Conservation (phyloP, 2,888 invertebrate species). For the Philaethria dido region DNA sequence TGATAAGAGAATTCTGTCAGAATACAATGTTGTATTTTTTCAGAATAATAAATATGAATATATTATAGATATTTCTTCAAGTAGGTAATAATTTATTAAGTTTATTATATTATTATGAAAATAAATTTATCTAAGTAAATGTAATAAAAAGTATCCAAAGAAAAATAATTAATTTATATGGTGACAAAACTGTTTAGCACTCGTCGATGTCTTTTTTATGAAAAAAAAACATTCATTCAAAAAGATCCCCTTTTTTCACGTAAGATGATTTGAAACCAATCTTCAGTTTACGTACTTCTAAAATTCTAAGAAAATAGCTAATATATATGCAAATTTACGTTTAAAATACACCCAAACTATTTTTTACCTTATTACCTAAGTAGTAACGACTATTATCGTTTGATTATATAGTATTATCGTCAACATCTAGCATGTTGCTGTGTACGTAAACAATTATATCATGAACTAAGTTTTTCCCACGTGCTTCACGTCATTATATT, state of each 20-base stretch:
- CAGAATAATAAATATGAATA: too few species aligned
- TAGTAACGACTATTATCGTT: conserved; percentile 24
- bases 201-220: conserved; percentile 47
- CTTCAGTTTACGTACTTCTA: conserved; percentile 35
- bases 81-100: too few species aligned
- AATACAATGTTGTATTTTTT: too few species aligned
- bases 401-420: conserved; percentile 8
- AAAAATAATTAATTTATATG: not conserved
- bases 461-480: conserved; percentile 53
- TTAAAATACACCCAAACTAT: conserved; percentile 5
- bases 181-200: not conserved
- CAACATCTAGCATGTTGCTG: conserved; percentile 32
- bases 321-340: conserved; percentile 10
- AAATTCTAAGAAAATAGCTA: conserved; percentile 37
- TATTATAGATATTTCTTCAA: too few species aligned
- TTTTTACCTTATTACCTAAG: not conserved
- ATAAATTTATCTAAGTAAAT: too few species aligned
- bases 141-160: too few species aligned
- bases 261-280: conserved; percentile 20
- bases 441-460: conserved; percentile 54
- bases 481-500: conserved; percentile 47
- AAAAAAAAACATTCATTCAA: conserved; percentile 5
- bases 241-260: conserved; percentile 26
- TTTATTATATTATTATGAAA: too few species aligned
- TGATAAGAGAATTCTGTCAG: too few species aligned